Evolutionary conservation across 2,113 vertebrate genomes (phyloP).

Genomic region (Aplodontia rufa): DNA sequence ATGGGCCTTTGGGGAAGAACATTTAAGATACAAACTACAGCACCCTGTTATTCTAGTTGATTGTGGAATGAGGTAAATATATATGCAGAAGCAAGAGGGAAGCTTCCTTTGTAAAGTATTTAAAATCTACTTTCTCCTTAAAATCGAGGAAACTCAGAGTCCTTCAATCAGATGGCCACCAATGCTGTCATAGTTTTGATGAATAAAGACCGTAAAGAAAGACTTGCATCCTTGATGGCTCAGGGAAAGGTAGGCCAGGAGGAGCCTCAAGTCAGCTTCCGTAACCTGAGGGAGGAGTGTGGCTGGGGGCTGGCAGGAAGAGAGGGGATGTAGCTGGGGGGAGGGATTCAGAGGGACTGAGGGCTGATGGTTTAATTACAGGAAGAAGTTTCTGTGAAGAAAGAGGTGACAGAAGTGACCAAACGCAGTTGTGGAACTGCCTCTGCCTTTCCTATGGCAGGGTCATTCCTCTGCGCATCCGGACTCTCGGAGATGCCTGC

Average conservation of each 20-base stretch:
- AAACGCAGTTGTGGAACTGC: neutral
- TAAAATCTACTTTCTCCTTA: neutral
- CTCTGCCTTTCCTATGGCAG: neutral
- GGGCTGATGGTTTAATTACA: neutral
- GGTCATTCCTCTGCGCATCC: neutral
- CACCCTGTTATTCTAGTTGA: no score
- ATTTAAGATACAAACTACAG: neutral
- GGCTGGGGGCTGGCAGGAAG: neutral
- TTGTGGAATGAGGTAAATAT: neutral
- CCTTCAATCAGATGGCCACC: neutral
- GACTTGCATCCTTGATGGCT: neutral
- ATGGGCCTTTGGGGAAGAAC: neutral
- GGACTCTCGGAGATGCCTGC: neutral
- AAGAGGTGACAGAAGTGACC: neutral
- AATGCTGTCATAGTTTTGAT: neutral
- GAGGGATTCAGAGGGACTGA: no score
- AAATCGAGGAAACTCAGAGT: neutral
- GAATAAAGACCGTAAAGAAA: neutral
- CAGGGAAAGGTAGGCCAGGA: neutral
- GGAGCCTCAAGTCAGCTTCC: no score
- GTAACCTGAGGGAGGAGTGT: neutral
- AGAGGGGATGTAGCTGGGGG: no score
- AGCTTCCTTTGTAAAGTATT: neutral
- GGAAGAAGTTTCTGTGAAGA: neutral
- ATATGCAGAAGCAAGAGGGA: neutral